Base-by-base conservation (phyloP, 2,888 invertebrate species). In the Thumatha senex region DNA sequence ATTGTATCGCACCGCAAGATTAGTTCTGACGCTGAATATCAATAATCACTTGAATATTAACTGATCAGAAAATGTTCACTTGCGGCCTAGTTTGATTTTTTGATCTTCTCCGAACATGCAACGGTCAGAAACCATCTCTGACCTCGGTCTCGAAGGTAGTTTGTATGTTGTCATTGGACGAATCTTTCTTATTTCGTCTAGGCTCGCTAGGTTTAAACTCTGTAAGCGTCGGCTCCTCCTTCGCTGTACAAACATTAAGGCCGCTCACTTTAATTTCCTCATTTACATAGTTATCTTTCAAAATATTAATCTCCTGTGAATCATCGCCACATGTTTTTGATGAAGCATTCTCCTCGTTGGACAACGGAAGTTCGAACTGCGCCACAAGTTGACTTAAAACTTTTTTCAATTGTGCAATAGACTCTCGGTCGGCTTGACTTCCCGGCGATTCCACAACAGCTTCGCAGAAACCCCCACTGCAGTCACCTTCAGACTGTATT, bases 341-440 rank as follows among this genome's bases (percentile, higher is more conserved):
- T 1, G 56, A 30, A 7, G 14, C 18, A 29, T 46, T 36, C 2
- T 83, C 80, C 0, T 86, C 87, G 11, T 69, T 75, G 0, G 80
- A 74, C 1, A 87, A 56, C 0, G 84, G 81, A 12, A 89, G 46
- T 35, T 89, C 89, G 45, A 89, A 87, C 55, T 90, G 89, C 0
- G 84, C 72, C 0, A 88, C 86, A 5, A 89, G 58, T 49, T 87
- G 86, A 15, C 80, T 80, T 0, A 90, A 78, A 1, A 89, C 86
- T 80, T 81, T 92, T 78, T 84, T 93, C 56, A 84, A 81, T 63
- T 78, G 92, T 51, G 86, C 87, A 61, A 80, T 84, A 13, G 80
- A 85, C 64, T 78, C 86, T 14, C 80, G 80, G 5, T 86, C 84
- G 0, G 64, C 59, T 0, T 75, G 54, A 7, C 62, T 61, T 1